Evolutionary conservation across 2,888 invertebrate genomes (phyloP), one percentile per base, ranked within the genome.

Genomic region (Gerris lacustris): DNA sequence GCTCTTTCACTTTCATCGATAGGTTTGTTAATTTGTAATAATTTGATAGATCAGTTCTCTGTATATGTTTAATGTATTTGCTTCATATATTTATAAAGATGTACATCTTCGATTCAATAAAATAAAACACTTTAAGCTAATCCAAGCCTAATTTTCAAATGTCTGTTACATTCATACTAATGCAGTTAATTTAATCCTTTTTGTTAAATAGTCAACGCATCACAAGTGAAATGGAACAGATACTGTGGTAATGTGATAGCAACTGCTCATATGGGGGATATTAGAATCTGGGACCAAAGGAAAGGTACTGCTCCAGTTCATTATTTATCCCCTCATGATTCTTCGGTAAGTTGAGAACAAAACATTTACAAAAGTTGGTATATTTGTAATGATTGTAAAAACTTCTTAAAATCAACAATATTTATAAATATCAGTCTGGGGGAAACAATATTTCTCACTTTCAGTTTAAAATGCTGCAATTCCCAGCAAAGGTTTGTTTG

Each of bases 251-350:
- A 95, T 79, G 83, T 93, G 74, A 83, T 97, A 75, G 96, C 96
- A 2, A 96, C 96, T 66, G 92, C 96, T 6, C 96, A 97, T 80
- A 96, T 96, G 79, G 96, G 95, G 4, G 96, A 96, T 81, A 88
- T 97, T 5, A 90, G 96, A 80, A 87, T 97, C 75, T 97, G 96
- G 96, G 97, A 97, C 80, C 90, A 92, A 76, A 85, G 96, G 74
- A 95, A 95, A 82, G 87, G 89, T 73, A 87, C 88, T 68, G 86
- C 90, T 69, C 96, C 96, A 0, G 86, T 94, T 5, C 92, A 94
- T 79, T 96, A 96, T 77, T 93, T 97, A 76, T 90, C 96, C 44
- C 96, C 96, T 5, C 96, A 97, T 83, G 83, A 94, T 73, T 85
- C 88, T 66, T 86, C 83, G 80, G 83, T 82, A 76, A 55, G 55